Evolutionary conservation across 2,888 invertebrate species (phyloP).

Genomic region (Hylaea fasciaria): DNA sequence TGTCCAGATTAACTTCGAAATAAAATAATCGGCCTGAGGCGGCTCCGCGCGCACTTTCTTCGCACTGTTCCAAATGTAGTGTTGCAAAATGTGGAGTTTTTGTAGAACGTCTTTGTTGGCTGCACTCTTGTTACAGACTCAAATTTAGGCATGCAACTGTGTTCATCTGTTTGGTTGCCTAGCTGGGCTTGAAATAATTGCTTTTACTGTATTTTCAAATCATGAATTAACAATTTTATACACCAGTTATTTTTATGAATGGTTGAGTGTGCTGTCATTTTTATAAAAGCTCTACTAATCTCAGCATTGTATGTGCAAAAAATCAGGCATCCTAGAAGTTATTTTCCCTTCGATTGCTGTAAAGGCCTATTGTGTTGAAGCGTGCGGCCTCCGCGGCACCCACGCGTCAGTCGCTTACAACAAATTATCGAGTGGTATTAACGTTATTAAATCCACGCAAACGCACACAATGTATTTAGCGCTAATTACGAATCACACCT

Average conservation of each 20-base stretch:
- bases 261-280: no score
- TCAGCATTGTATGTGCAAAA: neutral
- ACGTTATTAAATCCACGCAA: slow-evolving; percentile 40
- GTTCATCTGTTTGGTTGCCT: no score
- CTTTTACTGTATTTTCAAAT: no score
- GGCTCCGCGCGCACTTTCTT: slow-evolving; percentile 8
- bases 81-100: slow-evolving; percentile 7
- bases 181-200: no score
- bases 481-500: slow-evolving; percentile 17
- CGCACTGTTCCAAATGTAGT: slow-evolving; percentile 4
- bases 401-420: slow-evolving; percentile 29
- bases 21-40: slow-evolving; percentile 42
- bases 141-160: no score
- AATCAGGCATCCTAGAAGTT: neutral
- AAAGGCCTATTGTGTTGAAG: slow-evolving; percentile 27
- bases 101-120: neutral
- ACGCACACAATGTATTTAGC: slow-evolving; percentile 13
- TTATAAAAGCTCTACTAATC: neutral
- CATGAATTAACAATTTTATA: no score
- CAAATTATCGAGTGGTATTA: slow-evolving; percentile 39
- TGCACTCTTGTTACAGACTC: neutral
- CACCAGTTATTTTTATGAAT: no score
- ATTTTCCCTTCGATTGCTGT: slow-evolving; percentile 2
- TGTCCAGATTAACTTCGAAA: slow-evolving; percentile 71
- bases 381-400: slow-evolving; percentile 30